phyloP scores from a whole-genome alignment of 2,888 invertebrate genomes.

The Baronia brevicornis region DNA sequence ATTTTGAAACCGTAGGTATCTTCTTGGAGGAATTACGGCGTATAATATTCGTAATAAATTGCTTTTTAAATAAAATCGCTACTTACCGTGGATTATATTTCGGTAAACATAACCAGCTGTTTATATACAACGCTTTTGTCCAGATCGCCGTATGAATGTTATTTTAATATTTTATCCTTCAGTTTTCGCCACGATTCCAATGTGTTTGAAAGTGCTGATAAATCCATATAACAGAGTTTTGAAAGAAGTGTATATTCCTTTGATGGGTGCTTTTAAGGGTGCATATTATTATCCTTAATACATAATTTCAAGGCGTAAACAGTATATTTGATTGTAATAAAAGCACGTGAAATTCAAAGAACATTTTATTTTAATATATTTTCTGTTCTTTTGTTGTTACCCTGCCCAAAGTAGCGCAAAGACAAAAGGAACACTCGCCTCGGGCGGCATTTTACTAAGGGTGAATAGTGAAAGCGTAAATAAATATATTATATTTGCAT shows the following conservation, averaged over 20 bases:
- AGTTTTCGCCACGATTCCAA: slow-evolving; percentile 36
- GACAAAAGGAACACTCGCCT: too few species aligned
- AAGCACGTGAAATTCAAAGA: too few species aligned
- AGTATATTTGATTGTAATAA: too few species aligned
- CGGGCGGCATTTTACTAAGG: too few species aligned
- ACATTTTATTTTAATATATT: too few species aligned
- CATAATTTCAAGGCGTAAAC: not conserved
- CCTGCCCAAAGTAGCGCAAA: too few species aligned
- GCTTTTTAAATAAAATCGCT: slow-evolving; percentile 21
- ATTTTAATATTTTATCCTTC: slow-evolving; percentile 46
- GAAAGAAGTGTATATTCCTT: slow-evolving; percentile 2
- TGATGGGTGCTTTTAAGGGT: slow-evolving; percentile 7
- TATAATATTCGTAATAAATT: slow-evolving; percentile 5
- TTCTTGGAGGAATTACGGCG: slow-evolving; percentile 11
- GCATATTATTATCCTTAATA: slow-evolving; percentile 3
- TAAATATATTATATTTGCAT: too few species aligned
- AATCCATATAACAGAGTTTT: slow-evolving; percentile 17
- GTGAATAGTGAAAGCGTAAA: too few species aligned
- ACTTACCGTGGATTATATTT: slow-evolving; percentile 20
- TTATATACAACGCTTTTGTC: slow-evolving; percentile 50
- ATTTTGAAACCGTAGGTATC: slow-evolving; percentile 18
- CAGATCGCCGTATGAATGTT: slow-evolving; percentile 36
- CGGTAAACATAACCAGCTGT: slow-evolving; percentile 28
- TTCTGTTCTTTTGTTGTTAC: too few species aligned
- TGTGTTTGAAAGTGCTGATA: slow-evolving; percentile 29